These are phyloP conservation scores for Sebastes baramenuke DNA, from an alignment of 2,797 vertebrate genomes.

Conservation along the genomic window DNA sequence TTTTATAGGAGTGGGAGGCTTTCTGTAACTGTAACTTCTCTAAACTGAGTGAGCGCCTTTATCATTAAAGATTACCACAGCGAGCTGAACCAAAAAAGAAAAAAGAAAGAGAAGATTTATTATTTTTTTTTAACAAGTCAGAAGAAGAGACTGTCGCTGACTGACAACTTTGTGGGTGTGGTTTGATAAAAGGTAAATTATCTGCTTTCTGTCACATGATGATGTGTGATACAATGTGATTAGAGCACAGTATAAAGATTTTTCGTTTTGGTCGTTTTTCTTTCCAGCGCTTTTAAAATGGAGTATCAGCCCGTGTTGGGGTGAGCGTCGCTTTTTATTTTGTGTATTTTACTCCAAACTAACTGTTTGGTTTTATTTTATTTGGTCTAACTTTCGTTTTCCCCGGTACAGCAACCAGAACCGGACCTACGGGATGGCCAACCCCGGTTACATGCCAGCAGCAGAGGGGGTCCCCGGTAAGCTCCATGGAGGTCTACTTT, in stretches of 20 bases:
- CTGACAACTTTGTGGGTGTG: neutral
- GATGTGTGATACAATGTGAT: neutral
- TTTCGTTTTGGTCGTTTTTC: neutral
- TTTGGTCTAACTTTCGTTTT: slow-evolving; percentile 39
- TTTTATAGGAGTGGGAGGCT: neutral
- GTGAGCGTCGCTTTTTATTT: slow-evolving; percentile 8
- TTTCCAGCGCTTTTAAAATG: slow-evolving; percentile 17
- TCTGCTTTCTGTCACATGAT: slow-evolving; percentile 53
- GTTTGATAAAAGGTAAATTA: slow-evolving; percentile 30
- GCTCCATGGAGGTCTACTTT: neutral
- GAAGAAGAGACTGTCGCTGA: neutral
- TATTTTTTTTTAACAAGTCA: neutral
- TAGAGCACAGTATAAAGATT: neutral
- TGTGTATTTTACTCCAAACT: neutral
- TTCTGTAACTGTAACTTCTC: neutral
- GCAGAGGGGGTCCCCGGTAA: slow-evolving; percentile 58
- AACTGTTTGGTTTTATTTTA: accelerated
- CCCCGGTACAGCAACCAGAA: slow-evolving; percentile 50
- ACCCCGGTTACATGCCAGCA: slow-evolving; percentile 55
- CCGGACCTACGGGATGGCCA: slow-evolving; percentile 56
- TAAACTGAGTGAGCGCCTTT: neutral
- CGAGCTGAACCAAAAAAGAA: neutral
- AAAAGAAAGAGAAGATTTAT: neutral
- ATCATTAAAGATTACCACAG: accelerated
- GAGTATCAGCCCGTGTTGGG: slow-evolving; percentile 22